phyloP scores from a whole-genome alignment of 2,113 vertebrate genomes.

The Eleginops maclovinus region DNA sequence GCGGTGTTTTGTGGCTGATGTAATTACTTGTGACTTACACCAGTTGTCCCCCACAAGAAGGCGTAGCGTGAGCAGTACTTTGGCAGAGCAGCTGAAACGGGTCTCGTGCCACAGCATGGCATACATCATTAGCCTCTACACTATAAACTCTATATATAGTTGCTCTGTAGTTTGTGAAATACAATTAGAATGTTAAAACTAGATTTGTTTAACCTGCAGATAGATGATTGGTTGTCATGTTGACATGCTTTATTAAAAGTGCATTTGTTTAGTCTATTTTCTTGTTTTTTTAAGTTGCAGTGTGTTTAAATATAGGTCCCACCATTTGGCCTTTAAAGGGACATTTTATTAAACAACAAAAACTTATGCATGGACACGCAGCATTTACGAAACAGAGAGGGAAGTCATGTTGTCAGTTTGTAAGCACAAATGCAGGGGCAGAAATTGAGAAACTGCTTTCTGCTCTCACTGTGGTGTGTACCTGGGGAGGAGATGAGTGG shows the following conservation, averaged over 20 bases:
- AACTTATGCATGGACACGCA: neutral
- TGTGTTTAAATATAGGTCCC: neutral
- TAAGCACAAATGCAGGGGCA: conserved; percentile 53
- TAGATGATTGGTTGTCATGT: neutral
- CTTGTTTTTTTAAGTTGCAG: neutral
- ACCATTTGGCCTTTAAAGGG: neutral
- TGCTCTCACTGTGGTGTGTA: conserved; percentile 53
- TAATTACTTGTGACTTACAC: neutral
- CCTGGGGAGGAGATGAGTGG: conserved; percentile 73
- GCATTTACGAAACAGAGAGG: conserved; percentile 8
- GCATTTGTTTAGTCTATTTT: neutral
- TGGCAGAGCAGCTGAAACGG: neutral
- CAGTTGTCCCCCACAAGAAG: neutral
- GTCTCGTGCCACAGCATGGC: neutral
- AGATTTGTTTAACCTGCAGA: too few relatives aligned
- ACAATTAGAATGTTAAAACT: neutral
- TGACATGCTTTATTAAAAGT: neutral
- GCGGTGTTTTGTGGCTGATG: neutral
- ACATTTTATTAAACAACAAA: conserved; percentile 1
- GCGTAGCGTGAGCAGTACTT: neutral
- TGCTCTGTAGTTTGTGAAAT: neutral
- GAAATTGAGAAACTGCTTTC: conserved; percentile 49
- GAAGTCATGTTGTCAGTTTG: conserved; percentile 50
- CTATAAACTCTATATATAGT: neutral
- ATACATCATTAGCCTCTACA: neutral